Conservation (phyloP, 2,113 vertebrate genomes). For the Zosterops borbonicus region DNA sequence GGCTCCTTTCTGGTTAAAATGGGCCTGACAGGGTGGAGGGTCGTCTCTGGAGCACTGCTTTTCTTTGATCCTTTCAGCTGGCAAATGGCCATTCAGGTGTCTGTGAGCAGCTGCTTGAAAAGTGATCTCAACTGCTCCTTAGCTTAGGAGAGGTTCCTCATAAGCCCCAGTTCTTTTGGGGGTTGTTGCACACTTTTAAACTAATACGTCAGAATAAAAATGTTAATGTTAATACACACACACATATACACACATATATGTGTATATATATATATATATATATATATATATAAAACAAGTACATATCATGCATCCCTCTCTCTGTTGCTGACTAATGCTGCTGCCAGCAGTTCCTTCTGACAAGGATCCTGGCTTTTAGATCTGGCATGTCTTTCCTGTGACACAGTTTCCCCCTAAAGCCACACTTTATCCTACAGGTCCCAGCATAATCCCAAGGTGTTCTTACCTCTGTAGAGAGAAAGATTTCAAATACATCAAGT, state of each 20-base stretch:
- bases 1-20: neutral
- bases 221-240: too few relatives aligned
- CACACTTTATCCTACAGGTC: neutral
- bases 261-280: fast-evolving
- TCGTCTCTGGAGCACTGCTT: neutral
- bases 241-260: fast-evolving
- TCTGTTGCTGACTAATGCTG: neutral
- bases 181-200: neutral
- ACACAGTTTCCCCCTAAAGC: neutral
- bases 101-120: neutral
- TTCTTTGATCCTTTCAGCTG: neutral
- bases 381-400: neutral
- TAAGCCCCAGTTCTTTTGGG: neutral
- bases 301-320: neutral
- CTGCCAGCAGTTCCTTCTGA: neutral
- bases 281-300: too few relatives aligned
- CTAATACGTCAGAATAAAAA: neutral
- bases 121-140: neutral
- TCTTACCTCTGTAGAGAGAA: neutral
- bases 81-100: neutral
- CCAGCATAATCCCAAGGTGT: neutral
- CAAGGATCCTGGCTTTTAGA: neutral
- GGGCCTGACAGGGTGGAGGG: neutral
- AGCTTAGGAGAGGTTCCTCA: neutral
- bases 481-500: neutral